Evolutionary conservation across 2,888 invertebrate species (phyloP).

Genomic region (Acronicta leporina): DNA sequence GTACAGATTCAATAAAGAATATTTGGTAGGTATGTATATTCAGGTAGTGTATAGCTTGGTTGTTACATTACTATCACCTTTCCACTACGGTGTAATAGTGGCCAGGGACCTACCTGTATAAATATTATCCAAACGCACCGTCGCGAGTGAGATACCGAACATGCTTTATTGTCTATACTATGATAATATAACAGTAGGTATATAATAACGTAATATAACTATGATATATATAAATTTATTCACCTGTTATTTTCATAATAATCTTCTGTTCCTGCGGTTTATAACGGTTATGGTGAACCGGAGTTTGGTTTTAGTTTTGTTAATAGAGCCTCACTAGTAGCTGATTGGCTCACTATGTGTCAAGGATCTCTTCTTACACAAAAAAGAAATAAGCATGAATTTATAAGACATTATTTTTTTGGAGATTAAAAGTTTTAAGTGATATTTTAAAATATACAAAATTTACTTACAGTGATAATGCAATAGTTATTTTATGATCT

Average conservation of each 20-base stretch:
- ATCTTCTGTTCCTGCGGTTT: constrained; percentile 40
- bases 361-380: no score
- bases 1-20: no score
- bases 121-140: constrained; percentile 77
- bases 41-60: no score
- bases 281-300: constrained; percentile 26
- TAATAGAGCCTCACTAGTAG: neutral
- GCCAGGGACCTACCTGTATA: constrained; percentile 66
- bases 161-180: constrained; percentile 68
- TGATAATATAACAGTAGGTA: constrained; percentile 45
- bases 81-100: constrained; percentile 60
- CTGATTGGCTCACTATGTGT: no score
- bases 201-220: constrained; percentile 58
- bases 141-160: constrained; percentile 69
- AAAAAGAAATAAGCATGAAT: no score
- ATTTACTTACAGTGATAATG: no score
- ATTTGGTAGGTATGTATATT: no score
- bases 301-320: neutral
- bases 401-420: no score
- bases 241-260: constrained; percentile 42
- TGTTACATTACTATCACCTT: constrained; percentile 4
- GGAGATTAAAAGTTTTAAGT: no score
- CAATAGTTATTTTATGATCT: no score
- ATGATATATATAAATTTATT: constrained; percentile 56
- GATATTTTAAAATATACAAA: no score